Base-by-base conservation (phyloP, 1,140 invertebrate species). In the Brachionus rotundiformis region DNA sequence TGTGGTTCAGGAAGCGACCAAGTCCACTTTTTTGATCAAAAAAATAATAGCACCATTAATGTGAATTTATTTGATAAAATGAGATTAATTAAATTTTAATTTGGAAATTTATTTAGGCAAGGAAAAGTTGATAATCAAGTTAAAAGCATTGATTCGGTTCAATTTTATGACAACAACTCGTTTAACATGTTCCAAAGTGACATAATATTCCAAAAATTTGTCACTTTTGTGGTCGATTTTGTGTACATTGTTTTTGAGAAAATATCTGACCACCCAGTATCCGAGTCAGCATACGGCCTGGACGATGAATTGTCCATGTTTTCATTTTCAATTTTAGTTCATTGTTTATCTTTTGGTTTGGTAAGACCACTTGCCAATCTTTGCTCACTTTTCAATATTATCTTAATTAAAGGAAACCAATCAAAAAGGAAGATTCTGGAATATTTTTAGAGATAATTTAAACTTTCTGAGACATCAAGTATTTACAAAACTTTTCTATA, bases 161-260 rank as follows among this genome's bases (percentile, higher is more conserved):
- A 63, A 63, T 29, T 29, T 10, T 33, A 63, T 63, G 61, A 29
- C 11, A 63, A n/a, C 29, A 29, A n/a, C 29, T 31, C 36, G 23
- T 44, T 41, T 10, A 73, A 59, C 16, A 19, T 79, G 11, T 79
- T 79, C 33, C 44, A 63, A 59, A 79, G 59, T 27, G 76, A 79
- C 36, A 13, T 31, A 63, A 33, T 54, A 16, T 79, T 59, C 19
- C 76, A 79, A 63, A 54, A 63, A 54, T 79, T 79, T 29, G n/a
- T 79, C 11, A 13, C 11, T 59, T 79, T 79, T 79, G 47, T 79
- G 3, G 76, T 79, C 16, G 76, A 79, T 59, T 79, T 79, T 41
- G 0, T 79, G 27, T 16, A 59, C 13, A 79, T 79, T 39, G 76
- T 63, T 1, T 59, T 59, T 39, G 76, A 79, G 13, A 79, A 79